phyloP scores from a whole-genome alignment of 1,140 invertebrate genomes.

The Drosophila elegans region DNA sequence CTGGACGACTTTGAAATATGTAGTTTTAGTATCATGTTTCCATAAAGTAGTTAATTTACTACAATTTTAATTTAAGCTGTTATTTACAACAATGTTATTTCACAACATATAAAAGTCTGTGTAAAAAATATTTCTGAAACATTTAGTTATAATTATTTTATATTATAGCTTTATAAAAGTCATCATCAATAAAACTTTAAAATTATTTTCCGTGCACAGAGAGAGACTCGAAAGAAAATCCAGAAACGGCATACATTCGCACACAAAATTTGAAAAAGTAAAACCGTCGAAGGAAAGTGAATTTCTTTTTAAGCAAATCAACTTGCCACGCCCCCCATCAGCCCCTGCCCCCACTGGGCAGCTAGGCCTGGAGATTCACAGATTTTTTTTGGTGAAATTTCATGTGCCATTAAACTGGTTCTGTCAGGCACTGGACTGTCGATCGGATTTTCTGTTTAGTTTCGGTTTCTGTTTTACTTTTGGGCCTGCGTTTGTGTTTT shows the following conservation, averaged over 20 bases:
- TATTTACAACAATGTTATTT: no score
- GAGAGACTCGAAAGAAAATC: slow-evolving; percentile 13
- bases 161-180: not conserved
- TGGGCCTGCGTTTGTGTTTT: slow-evolving; percentile 9
- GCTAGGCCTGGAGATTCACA: slow-evolving; percentile 67
- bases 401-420: slow-evolving; percentile 82
- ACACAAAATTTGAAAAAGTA: slow-evolving; percentile 62
- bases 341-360: not conserved
- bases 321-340: slow-evolving; percentile 60
- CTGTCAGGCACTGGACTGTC: slow-evolving; percentile 54
- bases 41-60: not conserved
- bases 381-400: slow-evolving; percentile 80
- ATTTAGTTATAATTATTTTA: no score
- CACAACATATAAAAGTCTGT: not conserved
- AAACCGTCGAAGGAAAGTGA: slow-evolving; percentile 74
- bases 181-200: not conserved
- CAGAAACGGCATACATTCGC: slow-evolving; percentile 26
- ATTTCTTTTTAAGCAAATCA: slow-evolving; percentile 83
- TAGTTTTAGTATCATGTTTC: no score
- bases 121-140: not conserved
- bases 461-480: not conserved
- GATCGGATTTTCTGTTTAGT: slow-evolving; percentile 27
- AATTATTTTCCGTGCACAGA: slow-evolving; percentile 10
- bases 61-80: no score
- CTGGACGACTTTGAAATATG: no score